These are phyloP conservation scores for Chaenodraco wilsoni DNA, from an alignment of 2,797 vertebrate species.

Conservation along the genomic window DNA sequence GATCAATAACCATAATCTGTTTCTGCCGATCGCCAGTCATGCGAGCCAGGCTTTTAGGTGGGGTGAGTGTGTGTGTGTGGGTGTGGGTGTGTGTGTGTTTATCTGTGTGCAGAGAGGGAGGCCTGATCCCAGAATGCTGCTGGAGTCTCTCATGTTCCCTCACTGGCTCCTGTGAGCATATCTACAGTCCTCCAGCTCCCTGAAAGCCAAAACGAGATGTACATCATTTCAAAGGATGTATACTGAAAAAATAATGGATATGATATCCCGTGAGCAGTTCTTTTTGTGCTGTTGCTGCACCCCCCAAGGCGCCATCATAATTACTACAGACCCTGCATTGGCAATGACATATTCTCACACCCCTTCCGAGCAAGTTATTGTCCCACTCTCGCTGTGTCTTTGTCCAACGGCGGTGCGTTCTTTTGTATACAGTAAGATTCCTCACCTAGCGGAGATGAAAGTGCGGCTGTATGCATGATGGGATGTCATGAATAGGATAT, in stretches of 20 bases:
- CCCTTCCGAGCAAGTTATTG: slow-evolving; percentile 68
- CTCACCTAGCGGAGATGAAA: slow-evolving; percentile 78
- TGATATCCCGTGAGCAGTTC: slow-evolving; percentile 30
- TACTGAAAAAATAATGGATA: slow-evolving; percentile 56
- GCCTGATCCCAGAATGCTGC: slow-evolving; percentile 65
- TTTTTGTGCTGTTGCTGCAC: slow-evolving; percentile 46
- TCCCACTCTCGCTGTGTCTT: slow-evolving; percentile 57
- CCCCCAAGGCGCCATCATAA: slow-evolving; percentile 48
- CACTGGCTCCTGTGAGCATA: slow-evolving; percentile 47
- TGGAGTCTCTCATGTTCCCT: slow-evolving; percentile 63
- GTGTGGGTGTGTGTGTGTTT: slow-evolving; percentile 27
- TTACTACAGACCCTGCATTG: slow-evolving; percentile 62
- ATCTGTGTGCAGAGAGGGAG: slow-evolving; percentile 51
- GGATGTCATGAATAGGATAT: slow-evolving; percentile 81
- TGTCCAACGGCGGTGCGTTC: slow-evolving; percentile 46
- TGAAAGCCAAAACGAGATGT: slow-evolving; percentile 42
- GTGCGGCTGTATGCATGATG: slow-evolving; percentile 72
- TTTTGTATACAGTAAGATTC: slow-evolving; percentile 76
- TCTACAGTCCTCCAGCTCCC: slow-evolving; percentile 45
- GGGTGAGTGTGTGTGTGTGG: background rate
- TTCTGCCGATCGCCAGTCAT: slow-evolving; percentile 92
- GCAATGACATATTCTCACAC: slow-evolving; percentile 70
- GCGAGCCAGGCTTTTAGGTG: slow-evolving; percentile 85
- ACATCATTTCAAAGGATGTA: slow-evolving; percentile 46
- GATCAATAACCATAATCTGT: slow-evolving; percentile 97